Conservation (phyloP, 2,888 invertebrate species). For the Hermaeophaga mercurialis region DNA sequence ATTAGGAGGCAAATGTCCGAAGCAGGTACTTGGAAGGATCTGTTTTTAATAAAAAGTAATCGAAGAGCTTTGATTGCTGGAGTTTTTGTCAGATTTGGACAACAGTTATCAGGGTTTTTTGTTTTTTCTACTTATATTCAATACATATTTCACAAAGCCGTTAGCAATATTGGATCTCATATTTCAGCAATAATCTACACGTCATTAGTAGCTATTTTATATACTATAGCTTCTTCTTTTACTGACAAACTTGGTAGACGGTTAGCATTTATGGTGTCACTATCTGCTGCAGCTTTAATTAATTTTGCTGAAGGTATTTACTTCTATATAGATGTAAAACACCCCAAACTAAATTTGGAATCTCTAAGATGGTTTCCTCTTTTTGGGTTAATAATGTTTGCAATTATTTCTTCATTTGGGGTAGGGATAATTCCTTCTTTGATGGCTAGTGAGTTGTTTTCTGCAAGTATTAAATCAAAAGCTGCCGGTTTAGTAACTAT, state of each 20-base stretch:
- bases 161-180: conserved; percentile 39
- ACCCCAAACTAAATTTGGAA: conserved; percentile 37
- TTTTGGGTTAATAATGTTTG: conserved; percentile 45
- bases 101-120: conserved; percentile 46
- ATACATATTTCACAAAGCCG: conserved; percentile 49
- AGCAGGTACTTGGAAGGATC: conserved; percentile 46
- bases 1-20: conserved; percentile 48
- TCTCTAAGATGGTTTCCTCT: conserved; percentile 47
- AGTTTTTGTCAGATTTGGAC: conserved; percentile 45
- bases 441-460: conserved; percentile 48
- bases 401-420: conserved; percentile 44
- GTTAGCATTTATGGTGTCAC: conserved; percentile 42
- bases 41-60: conserved; percentile 45
- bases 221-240: conserved; percentile 38
- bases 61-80: conserved; percentile 45
- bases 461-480: conserved; percentile 49
- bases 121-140: conserved; percentile 46
- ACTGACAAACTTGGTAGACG: conserved; percentile 42
- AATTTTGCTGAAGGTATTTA: conserved; percentile 33
- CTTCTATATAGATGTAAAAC: conserved; percentile 41
- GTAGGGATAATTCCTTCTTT: conserved; percentile 47
- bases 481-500: conserved; percentile 44
- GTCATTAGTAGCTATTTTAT: conserved; percentile 27
- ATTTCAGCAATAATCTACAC: conserved; percentile 39
- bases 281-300: conserved; percentile 37